Evolutionary conservation across 2,888 invertebrate species (phyloP), one percentile per base, ranked within the genome.

Genomic region (Fragum sueziense): DNA sequence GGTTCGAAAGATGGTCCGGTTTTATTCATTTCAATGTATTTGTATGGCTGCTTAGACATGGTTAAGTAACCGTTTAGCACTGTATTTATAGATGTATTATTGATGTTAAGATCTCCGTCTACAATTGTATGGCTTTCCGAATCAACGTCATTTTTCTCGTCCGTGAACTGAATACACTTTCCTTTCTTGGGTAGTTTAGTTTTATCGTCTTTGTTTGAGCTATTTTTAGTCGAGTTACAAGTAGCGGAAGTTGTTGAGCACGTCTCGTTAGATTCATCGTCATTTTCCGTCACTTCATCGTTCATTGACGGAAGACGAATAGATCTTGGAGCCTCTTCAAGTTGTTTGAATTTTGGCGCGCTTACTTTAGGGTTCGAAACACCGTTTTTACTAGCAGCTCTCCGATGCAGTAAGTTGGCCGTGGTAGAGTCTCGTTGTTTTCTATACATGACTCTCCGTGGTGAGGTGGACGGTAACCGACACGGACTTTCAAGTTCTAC

Each of bases 241-340:
- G 84, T 84, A 14, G 84, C 84, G 61, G 84, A 84, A 29, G 83
- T 83, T 33, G 84, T 84, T 31, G 84, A 80, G 37, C 80, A 73
- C 22, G 84, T 47, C n/a, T 80, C 84, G 22, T 65, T 62, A 37
- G 34, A 41, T 25, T 80, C 82, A n/a, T 51, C 57, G 11, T 41
- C 54, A n/a, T 22, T 31, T 33, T 67, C 77, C 25, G 20, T 22
- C n/a, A 73, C 71, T 11, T 41, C 70, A 29, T 80, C 73, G 17
- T 68, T 54, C 74, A 84, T 71, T 17, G 71, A 27, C 0, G 84
- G 84, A 52, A 84, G 80, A 52, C 79, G 59, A 25, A 84, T 80
- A 1, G 82, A 27, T 41, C 65, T 75, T 14, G 27, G 33, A n/a
- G 51, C 31, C 1, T 69, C 73, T 1, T 65, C 57, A 33, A 29